phyloP scores from a whole-genome alignment of 1,140 invertebrate genomes.

The Drosophila insularis region DNA sequence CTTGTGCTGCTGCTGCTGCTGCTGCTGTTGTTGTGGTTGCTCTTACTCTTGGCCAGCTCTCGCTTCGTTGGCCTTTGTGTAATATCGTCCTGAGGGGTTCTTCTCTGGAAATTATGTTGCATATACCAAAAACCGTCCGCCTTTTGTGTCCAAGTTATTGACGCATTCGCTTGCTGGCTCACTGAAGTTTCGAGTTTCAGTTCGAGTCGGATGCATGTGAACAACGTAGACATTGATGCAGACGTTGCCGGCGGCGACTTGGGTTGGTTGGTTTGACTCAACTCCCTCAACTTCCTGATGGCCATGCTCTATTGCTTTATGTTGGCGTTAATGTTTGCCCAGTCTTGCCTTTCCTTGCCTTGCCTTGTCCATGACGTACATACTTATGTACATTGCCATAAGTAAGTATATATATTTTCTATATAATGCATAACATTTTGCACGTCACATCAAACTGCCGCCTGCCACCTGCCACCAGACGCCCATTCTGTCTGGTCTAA shows the following conservation, averaged over 20 bases:
- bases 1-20: too few relatives aligned
- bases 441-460: constrained; percentile 13
- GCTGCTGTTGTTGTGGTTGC: constrained; percentile 25
- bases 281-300: constrained; percentile 48
- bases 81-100: constrained; percentile 14
- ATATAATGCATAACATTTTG: constrained; percentile 61
- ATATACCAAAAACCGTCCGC: constrained; percentile 32
- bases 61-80: constrained; percentile 42
- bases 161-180: constrained; percentile 45
- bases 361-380: neutral
- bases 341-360: neutral
- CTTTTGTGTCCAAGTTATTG: constrained; percentile 60
- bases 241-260: constrained; percentile 22
- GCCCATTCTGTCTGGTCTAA: neutral
- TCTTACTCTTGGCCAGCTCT: constrained; percentile 20
- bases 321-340: constrained; percentile 59
- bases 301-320: constrained; percentile 37
- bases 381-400: neutral
- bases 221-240: constrained; percentile 30
- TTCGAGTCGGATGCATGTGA: constrained; percentile 35
- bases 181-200: constrained; percentile 35
- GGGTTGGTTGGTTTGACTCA: constrained; percentile 11
- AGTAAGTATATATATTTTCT: constrained; percentile 33
- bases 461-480: too few relatives aligned
- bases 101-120: constrained; percentile 54